Evolutionary conservation across 2,113 vertebrate species (phyloP), one percentile per base, ranked within the genome.

Genomic region (Capreolus pygargus): DNA sequence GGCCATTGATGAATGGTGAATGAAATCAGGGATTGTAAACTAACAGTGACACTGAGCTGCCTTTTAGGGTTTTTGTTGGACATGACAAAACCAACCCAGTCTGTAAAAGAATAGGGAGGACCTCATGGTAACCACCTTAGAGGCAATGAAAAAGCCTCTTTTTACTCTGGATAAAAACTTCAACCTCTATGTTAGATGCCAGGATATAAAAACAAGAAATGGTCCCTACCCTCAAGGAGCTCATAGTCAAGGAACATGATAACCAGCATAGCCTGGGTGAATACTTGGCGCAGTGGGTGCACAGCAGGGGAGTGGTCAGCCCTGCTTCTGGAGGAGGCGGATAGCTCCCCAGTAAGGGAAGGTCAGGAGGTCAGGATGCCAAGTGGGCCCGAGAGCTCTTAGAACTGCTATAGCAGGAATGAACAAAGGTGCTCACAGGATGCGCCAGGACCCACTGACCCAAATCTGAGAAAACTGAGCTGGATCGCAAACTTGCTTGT

Each of bases 1-100:
- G 67, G 79, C 86, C 76, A 91, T 97, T 98, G 97, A 98, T 96
- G 90, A 83, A 91, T 43, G 33, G 61, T 89, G 93, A 97, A 95
- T 96, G 95, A 98, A 94, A 96, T 92, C 86, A 96, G 92, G 64
- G 74, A 76, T 84, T 95, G 52, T 97, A 96, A 97, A 97, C 82
- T 91, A 96, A 87, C 79, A 85, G 91, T 95, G 97, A 92, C 83
- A 90, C 54, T 90, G 89, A 91, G 74, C 64, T 54, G 95, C 83
- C 89, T 94, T 97, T 97, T 91, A 83, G 87, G 85, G 64, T 96
- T 95, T 97, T 97, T 97, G 86, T 95, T 89, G 78, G 39, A 93
- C 28, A 28, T 55, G 70, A 96, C 60, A 91, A 93, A 97, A 97
- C 90, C 96, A 94, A 89, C 9, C 76, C 93, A 85, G 30, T 95